Base-by-base conservation (phyloP, 2,797 vertebrate species). In the Lepilemur ruficaudatus region DNA sequence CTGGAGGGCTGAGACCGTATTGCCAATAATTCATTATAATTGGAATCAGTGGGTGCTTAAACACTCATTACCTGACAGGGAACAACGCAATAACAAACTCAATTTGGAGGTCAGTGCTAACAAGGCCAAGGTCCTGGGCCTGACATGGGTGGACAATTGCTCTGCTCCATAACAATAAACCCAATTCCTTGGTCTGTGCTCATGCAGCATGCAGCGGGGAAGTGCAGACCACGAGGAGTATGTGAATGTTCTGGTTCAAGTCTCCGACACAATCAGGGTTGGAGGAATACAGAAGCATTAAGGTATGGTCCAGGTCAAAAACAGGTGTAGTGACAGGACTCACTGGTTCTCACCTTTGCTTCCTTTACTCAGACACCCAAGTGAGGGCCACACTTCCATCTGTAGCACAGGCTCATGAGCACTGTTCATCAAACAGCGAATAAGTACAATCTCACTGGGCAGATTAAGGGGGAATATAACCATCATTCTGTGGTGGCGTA, bases 1-100 rank as follows among this genome's bases (percentile, higher is more conserved):
- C 96, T 89, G 57, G 80, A 98, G 93, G 96, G 94, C 76, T 92
- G 61, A 96, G 75, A 81, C 95, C 95, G 95, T 96, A 96, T 85
- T 97, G 97, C 63, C 80, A 93, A 97, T 96, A 97, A 90, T 70
- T 96, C 83, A 93, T 90, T 73, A 75, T 97, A 97, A 97, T 96
- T 97, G 96, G 95, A 97, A 97, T 96, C 97, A 96, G 95, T 96
- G 75, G 91, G 94, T 72, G 89, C 83, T 93, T 94, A 97, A 89
- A 83, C 63, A 78, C 93, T 97, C 95, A 96, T 97, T 97, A 95
- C 67, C 93, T 97, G 89, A 95, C 0, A 9, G 72, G 46, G 59
- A 84, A 70, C 43, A 46, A 30, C 0, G 0, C 70, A 97, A 69
- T 96, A 93, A 92, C 84, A 91, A 91, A 93, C 61, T 91, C 67